Evolutionary conservation across 2,113 vertebrate species (phyloP), one percentile per base, ranked within the genome.

Genomic region (Elephantulus edwardii): DNA sequence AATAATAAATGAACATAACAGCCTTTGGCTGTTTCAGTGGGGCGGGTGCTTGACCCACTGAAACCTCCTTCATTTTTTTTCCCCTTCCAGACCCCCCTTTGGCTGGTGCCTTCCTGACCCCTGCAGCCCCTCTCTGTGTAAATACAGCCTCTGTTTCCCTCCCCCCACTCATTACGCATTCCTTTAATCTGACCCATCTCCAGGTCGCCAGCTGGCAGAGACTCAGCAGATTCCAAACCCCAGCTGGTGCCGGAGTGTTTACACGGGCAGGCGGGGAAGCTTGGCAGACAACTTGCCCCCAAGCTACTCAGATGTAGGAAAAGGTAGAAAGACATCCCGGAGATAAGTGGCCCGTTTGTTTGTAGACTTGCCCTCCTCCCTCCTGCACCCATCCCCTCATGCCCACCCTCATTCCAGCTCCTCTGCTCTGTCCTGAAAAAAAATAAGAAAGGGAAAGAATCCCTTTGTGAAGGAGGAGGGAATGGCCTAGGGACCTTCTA

Each of bases 191-290:
- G 86, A 92, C 95, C 91, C 77, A 88, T 95, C 91, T 93, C 83
- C 93, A 92, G 89, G 95, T 95, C 42, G 89, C 89, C 84, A 92
- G 94, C 89, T 92, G 83, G 96, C 96, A 79, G 71, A 74, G 80
- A 52, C 90, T 91, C 89, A 80, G 90, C 58, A 52, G 94, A 95
- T 95, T 95, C 90, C 94, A 90, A 94, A 44, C 89, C 72, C 96
- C 96, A 96, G 96, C 96, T 96, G 96, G 95, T 97, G 94, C 96
- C 93, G 64, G 93, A 82, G 93, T 96, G 96, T 96, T 97, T 95
- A 96, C 92, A 96, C 17, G 93, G 92, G 38, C 44, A 71, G 85
- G 70, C 70, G 10, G 93, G 86, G 94, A 91, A 76, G 91, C 92
- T 93, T 95, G 96, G 96, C 96, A 93, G 92, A 88, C 94, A 80